phyloP scores from a whole-genome alignment of 2,888 invertebrate species.

The Allophyes oxyacanthae region DNA sequence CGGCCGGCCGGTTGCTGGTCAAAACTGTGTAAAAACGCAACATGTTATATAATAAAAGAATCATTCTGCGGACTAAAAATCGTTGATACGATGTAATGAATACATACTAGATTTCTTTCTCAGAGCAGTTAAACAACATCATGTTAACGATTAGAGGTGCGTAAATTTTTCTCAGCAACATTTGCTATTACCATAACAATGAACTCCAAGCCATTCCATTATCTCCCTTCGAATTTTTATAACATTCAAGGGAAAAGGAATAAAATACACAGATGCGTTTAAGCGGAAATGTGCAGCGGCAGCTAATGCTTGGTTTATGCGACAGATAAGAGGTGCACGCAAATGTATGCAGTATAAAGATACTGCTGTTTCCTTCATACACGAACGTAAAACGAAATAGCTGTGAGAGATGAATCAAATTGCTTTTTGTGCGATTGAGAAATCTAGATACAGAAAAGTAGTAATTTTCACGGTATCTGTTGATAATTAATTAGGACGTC shows the following conservation, averaged over 20 bases:
- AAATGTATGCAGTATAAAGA: conserved; percentile 76
- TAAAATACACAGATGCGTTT: conserved; percentile 72
- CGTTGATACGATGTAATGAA: too few species aligned
- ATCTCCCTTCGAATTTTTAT: conserved; percentile 57
- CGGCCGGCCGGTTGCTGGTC: too few species aligned
- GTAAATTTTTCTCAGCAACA: conserved; percentile 19
- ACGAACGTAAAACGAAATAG: conserved; percentile 45
- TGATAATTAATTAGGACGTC: too few species aligned
- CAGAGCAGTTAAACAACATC: too few species aligned
- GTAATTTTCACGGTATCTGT: too few species aligned
- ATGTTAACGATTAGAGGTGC: conserved; percentile 7
- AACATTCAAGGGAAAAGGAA: conserved; percentile 70
- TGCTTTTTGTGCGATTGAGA: conserved; percentile 17
- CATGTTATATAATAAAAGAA: too few species aligned
- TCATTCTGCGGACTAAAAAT: too few species aligned
- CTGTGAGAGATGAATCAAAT: conserved; percentile 32
- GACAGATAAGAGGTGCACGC: conserved; percentile 75
- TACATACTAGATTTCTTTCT: too few species aligned
- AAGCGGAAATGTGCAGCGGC: conserved; percentile 77
- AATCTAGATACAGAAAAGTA: too few species aligned
- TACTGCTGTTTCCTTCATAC: conserved; percentile 58
- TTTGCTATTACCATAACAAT: conserved; percentile 30
- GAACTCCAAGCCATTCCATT: conserved; percentile 28
- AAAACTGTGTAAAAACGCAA: too few species aligned
- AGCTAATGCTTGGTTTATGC: conserved; percentile 84